phyloP scores from a whole-genome alignment of 1,140 invertebrate genomes.

The Solenopsis invicta region DNA sequence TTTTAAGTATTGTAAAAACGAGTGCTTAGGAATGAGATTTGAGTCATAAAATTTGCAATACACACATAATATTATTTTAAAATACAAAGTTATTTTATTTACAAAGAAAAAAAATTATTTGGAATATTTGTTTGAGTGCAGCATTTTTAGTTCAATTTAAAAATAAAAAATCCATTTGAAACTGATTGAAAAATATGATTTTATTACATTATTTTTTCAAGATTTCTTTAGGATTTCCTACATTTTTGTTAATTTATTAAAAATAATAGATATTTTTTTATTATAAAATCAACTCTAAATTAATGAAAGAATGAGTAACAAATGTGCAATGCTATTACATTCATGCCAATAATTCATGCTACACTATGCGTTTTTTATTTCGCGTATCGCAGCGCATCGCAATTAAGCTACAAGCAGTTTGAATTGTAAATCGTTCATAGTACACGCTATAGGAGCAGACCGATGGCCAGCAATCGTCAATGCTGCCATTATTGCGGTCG shows the following conservation, averaged over 20 bases:
- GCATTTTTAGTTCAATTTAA: neutral
- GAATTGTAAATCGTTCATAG: conserved; percentile 21
- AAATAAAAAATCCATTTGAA: neutral
- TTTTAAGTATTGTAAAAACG: neutral
- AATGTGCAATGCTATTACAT: too few relatives aligned
- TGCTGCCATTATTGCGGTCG: conserved; percentile 51
- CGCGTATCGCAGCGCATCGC: neutral
- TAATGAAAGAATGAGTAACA: neutral
- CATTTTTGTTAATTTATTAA: neutral
- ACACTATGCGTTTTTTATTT: conserved; percentile 16
- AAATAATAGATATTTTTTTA: neutral
- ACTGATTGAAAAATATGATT: conserved; percentile 4
- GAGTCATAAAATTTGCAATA: neutral
- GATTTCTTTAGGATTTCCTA: neutral
- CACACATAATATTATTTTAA: neutral
- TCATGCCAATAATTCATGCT: neutral
- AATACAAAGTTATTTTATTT: neutral
- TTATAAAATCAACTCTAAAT: neutral
- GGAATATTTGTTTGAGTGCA: neutral
- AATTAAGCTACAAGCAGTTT: neutral
- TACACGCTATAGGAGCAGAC: neutral
- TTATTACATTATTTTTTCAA: neutral
- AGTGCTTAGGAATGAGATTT: neutral
- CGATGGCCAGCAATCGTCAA: conserved; percentile 37
- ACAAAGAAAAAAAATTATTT: neutral